A percentile compares a stretch with the other conserved stretches of the same genome.
Evolutionary conservation across 2,797 vertebrate species (phyloP).

Genomic region (Hoplostethus mediterraneus): DNA sequence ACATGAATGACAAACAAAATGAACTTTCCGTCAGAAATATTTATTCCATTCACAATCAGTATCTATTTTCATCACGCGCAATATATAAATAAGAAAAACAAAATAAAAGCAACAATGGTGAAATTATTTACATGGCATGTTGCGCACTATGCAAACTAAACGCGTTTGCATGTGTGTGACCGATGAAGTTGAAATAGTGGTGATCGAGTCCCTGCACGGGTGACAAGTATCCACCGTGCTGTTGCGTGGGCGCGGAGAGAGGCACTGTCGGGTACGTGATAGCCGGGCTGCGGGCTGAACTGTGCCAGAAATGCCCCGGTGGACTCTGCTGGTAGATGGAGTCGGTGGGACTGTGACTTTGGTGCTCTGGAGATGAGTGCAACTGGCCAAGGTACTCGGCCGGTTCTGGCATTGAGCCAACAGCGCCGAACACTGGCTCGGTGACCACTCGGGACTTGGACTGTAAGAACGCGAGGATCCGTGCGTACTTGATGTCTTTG

Average conservation of each 20-base stretch:
- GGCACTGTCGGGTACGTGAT: slow-evolving; percentile 89
- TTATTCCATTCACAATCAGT: slow-evolving; percentile 74
- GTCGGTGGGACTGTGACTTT: slow-evolving; percentile 86
- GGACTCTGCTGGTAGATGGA: slow-evolving; percentile 87
- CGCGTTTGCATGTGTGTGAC: slow-evolving; percentile 90
- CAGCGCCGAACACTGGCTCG: slow-evolving; percentile 89
- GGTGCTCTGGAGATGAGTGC: slow-evolving; percentile 88
- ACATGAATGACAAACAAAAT: slow-evolving; percentile 2
- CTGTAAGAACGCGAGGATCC: slow-evolving; percentile 97
- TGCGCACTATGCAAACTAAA: slow-evolving; percentile 92
- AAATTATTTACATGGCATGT: slow-evolving; percentile 83
- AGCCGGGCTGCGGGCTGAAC: slow-evolving; percentile 85
- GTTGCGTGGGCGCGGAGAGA: slow-evolving; percentile 85
- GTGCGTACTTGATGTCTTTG: slow-evolving; percentile 97
- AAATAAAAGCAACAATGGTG: neutral
- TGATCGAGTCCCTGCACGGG: slow-evolving; percentile 92
- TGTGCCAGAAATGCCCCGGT: slow-evolving; percentile 90
- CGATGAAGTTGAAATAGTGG: slow-evolving; percentile 94
- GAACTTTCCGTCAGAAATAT: slow-evolving; percentile 61
- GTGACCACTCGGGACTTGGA: slow-evolving; percentile 92
- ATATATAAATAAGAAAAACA: slow-evolving; percentile 71
- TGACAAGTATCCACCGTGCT: slow-evolving; percentile 89
- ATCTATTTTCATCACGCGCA: slow-evolving; percentile 52
- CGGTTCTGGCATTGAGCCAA: slow-evolving; percentile 86
- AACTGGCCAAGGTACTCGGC: slow-evolving; percentile 89